A percentile compares a stretch with the other conserved stretches of the same genome.
Conservation (phyloP, 2,888 invertebrate genomes). For the Vandiemenella viatica region DNA sequence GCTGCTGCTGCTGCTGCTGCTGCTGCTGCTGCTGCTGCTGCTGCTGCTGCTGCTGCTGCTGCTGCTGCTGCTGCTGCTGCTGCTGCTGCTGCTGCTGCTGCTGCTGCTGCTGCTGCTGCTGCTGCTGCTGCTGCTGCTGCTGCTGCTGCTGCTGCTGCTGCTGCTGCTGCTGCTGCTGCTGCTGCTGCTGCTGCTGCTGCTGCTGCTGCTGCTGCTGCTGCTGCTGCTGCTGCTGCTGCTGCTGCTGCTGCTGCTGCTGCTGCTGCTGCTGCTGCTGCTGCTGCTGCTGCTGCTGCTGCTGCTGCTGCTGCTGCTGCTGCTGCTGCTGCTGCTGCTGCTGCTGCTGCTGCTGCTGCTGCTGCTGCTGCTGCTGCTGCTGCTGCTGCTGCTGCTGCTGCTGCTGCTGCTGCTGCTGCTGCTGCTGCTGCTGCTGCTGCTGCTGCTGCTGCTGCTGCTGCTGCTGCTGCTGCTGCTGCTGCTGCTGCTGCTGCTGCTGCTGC, state of each 20-base stretch:
- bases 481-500: background rate
- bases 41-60: background rate
- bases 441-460: background rate
- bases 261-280: background rate
- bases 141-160: background rate
- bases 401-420: background rate
- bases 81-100: background rate
- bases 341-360: background rate
- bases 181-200: slow-evolving; percentile 1
- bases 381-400: background rate
- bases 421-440: background rate
- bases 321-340: background rate
- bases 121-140: slow-evolving; percentile 1
- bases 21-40: background rate
- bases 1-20: background rate
- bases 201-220: slow-evolving; percentile 1
- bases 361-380: background rate
- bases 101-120: background rate
- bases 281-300: background rate
- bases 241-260: background rate
- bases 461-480: background rate
- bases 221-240: background rate
- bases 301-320: background rate
- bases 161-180: slow-evolving; percentile 1
- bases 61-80: background rate